A percentile compares a stretch with the other conserved stretches of the same genome.
Evolutionary conservation across 1,140 invertebrate genomes (phyloP).

Genomic region (Hylyphantes graminicola): DNA sequence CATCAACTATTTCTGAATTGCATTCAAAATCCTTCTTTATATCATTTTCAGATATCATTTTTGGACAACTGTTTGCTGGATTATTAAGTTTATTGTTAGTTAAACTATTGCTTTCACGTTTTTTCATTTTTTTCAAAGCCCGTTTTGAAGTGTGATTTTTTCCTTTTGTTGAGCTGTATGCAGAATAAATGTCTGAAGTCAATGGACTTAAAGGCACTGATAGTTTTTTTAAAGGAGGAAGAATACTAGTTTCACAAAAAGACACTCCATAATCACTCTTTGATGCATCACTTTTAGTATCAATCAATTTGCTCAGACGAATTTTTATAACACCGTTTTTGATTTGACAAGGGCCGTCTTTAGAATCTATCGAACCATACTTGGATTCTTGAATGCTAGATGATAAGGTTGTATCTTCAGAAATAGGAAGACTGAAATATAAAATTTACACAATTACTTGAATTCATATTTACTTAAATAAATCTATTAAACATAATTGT

Average conservation of each 20-base stretch:
- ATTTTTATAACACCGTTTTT: constrained; percentile 58
- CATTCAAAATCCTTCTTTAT: no score
- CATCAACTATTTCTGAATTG: no score
- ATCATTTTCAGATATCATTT: no score
- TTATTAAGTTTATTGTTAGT: no score
- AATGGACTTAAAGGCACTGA: constrained; percentile 55
- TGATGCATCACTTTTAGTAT: constrained; percentile 5
- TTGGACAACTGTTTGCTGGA: no score
- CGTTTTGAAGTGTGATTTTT: constrained; percentile 21
- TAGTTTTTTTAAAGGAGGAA: constrained; percentile 31
- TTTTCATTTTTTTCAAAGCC: constrained; percentile 20
- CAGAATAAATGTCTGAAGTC: constrained; percentile 32
- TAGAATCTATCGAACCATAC: constrained; percentile 7
- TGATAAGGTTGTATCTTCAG: constrained; percentile 10
- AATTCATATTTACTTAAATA: neutral
- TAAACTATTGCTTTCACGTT: neutral
- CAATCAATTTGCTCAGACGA: constrained; percentile 40
- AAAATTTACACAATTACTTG: neutral
- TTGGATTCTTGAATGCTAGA: neutral
- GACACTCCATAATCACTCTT: constrained; percentile 24
- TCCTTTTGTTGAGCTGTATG: constrained; percentile 41
- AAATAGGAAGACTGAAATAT: constrained; percentile 27
- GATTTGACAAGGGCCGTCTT: constrained; percentile 41
- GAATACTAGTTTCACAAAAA: constrained; percentile 13
- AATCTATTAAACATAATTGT: neutral